Evolutionary conservation across 2,113 vertebrate genomes (phyloP).

Genomic region (Xyliphius kryptos): DNA sequence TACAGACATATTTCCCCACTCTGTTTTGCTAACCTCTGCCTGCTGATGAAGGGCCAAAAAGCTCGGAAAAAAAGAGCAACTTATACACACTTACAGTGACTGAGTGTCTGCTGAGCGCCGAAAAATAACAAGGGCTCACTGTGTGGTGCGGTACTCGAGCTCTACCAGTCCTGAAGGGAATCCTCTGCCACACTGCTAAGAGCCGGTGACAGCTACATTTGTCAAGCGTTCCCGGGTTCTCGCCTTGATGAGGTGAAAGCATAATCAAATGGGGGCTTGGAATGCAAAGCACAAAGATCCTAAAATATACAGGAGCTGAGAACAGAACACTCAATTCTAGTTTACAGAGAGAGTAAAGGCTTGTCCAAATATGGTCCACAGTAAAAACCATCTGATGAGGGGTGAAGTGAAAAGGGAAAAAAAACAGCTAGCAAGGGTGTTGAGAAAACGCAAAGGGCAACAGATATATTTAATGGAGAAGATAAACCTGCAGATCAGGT

Average conservation of each 20-base stretch:
- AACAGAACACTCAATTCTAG: not conserved
- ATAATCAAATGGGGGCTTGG: slow-evolving; percentile 1
- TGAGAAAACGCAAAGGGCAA: not conserved
- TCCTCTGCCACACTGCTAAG: slow-evolving; percentile 18
- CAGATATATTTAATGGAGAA: not conserved
- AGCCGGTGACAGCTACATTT: slow-evolving; percentile 32
- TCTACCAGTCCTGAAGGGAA: slow-evolving; percentile 43
- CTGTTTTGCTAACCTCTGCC: slow-evolving; percentile 54
- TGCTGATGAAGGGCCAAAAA: slow-evolving; percentile 56
- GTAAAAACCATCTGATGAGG: not conserved
- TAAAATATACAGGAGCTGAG: not conserved
- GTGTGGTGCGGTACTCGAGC: slow-evolving; percentile 20
- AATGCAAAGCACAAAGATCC: slow-evolving; percentile 9
- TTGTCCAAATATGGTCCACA: not conserved
- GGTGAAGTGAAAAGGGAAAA: not conserved
- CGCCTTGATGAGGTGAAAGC: slow-evolving; percentile 19
- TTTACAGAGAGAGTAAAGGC: not conserved
- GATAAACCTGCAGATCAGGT: not conserved
- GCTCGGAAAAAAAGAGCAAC: slow-evolving; percentile 37
- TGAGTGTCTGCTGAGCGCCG: slow-evolving; percentile 50
- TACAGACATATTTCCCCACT: slow-evolving; percentile 62
- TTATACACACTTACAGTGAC: slow-evolving; percentile 48
- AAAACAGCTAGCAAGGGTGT: not conserved
- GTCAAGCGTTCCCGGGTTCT: slow-evolving; percentile 19
- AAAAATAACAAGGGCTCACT: slow-evolving; percentile 53